These are phyloP conservation scores for Myotis brandtii DNA, from an alignment of 2,113 vertebrate species.

Conservation along the genomic window DNA sequence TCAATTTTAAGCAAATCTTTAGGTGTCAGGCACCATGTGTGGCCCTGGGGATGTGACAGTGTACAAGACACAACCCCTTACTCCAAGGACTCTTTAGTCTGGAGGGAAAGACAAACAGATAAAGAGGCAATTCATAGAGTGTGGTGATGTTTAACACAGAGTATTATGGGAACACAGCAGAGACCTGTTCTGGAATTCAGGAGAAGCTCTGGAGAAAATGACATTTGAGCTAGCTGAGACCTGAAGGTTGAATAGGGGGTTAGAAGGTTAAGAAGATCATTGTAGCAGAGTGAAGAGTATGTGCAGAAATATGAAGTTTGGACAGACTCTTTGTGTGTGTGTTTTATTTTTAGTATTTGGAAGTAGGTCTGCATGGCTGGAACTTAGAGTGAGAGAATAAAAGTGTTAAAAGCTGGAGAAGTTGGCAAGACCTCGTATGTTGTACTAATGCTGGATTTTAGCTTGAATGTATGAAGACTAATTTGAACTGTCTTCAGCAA, in stretches of 20 bases:
- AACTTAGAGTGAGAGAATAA: neutral
- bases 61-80: neutral
- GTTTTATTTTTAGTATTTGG: neutral
- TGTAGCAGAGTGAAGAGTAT: neutral
- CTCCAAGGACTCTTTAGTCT: neutral
- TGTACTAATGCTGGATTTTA: neutral
- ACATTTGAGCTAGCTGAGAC: neutral
- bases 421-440: neutral
- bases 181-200: neutral
- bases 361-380: neutral
- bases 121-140: neutral
- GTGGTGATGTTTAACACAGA: neutral
- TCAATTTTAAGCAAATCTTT: slow-evolving; percentile 27
- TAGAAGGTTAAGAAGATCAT: neutral
- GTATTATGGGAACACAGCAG: neutral
- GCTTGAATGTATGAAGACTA: neutral
- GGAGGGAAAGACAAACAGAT: neutral
- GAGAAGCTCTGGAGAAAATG: neutral
- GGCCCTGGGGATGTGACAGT: neutral
- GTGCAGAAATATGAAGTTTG: neutral
- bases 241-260: neutral
- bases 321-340: neutral
- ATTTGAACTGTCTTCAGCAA: neutral
- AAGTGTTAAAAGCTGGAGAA: neutral
- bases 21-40: neutral